Base-by-base conservation (phyloP, 2,888 invertebrate species). In the Gryllus longicercus region DNA sequence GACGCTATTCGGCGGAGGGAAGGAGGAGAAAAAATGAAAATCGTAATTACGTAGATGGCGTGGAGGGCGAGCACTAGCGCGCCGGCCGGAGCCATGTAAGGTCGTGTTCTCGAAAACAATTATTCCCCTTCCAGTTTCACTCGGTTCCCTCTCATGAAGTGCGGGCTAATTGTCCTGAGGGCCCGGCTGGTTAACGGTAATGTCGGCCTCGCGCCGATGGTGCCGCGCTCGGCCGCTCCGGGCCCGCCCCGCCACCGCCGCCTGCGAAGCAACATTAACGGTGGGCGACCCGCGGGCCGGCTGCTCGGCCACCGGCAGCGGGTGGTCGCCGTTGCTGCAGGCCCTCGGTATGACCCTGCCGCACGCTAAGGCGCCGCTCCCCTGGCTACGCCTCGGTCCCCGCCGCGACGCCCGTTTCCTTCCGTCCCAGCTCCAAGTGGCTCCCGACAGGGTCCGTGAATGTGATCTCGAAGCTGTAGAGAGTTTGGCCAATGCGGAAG, bases 41-140 rank as follows among this genome's bases (percentile, higher is more conserved):
- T 63, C 63, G 63, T 63, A 63, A 63, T 63, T 63, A 63, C 63
- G 63, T 63, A 63, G 63, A 63, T 63, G 63, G 63, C 63, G 63
- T 63, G 63, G 63, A 18, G 14, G 16, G 63, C 63, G 63, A 63
- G 63, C 63, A 18, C 63, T 14, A n/a, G 16, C 63, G 63, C 63
- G 16, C 14, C 63, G 63, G n/a, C 63, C 63, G 63, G n/a, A 14
- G 63, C 63, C 63, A 63, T 63, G 63, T 63, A 63, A 63, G 63
- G 16, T 63, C 63, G 63, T 63, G 63, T 63, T 63, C 63, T 63
- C 63, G 63, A 63, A 63, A 63, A 63, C 63, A 63, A 63, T 63
- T 63, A 63, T n/a, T 63, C 63, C 63, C 63, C n/a, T 63, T n/a
- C n/a, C 63, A 14, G n/a, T 63, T 63, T 16, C 14, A 63, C 63